phyloP scores from a whole-genome alignment of 2,888 invertebrate species.

The Caenorhabditis uteleia region DNA sequence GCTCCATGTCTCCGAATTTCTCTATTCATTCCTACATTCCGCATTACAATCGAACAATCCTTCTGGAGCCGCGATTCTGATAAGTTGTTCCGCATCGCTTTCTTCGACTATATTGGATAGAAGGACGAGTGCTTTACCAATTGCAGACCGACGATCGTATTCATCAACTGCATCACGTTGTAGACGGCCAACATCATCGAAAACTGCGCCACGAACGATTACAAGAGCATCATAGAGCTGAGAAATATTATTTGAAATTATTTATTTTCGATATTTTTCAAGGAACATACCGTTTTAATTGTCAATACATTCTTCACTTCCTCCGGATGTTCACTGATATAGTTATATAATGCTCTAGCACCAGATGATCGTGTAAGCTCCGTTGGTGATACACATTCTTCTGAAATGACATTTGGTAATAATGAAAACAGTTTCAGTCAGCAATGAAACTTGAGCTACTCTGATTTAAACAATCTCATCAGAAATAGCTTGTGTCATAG shows the following conservation, averaged over 20 bases:
- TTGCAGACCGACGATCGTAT: constrained; percentile 88
- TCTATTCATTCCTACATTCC: constrained; percentile 82
- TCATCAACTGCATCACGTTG: constrained; percentile 82
- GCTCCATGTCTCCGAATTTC: constrained; percentile 92
- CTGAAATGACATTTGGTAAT: constrained; percentile 24
- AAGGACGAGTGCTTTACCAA: constrained; percentile 72
- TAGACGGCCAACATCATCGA: constrained; percentile 90
- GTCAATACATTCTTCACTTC: constrained; percentile 36
- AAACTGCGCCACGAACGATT: constrained; percentile 71
- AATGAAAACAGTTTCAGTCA: not conserved
- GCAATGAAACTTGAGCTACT: too few species aligned
- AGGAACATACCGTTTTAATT: too few species aligned
- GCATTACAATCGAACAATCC: constrained; percentile 86
- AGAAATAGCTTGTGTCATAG: too few species aligned
- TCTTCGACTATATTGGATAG: constrained; percentile 20
- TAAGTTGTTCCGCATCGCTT: constrained; percentile 38
- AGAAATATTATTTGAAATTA: too few species aligned
- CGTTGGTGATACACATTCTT: constrained; percentile 46
- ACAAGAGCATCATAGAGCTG: constrained; percentile 42
- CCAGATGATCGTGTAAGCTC: constrained; percentile 80
- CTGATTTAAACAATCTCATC: too few species aligned
- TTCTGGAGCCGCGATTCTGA: constrained; percentile 76
- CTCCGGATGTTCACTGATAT: constrained; percentile 44
- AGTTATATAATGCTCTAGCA: constrained; percentile 79
- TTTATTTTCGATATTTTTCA: too few species aligned